Conservation (phyloP, 2,113 vertebrate genomes). For the Pardalotus punctatus region DNA sequence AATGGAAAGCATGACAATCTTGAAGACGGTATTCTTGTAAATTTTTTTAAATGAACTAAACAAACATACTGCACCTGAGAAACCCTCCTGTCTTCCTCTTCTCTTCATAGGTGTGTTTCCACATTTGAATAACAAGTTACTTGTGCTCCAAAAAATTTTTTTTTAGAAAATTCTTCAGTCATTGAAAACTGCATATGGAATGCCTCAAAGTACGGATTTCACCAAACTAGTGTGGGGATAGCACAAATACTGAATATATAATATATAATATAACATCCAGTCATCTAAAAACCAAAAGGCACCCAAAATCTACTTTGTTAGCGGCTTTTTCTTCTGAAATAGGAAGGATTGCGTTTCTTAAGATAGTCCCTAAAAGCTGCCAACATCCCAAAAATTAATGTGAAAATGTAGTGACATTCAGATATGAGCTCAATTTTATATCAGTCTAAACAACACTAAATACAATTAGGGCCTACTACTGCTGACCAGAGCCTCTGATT, state of each 20-base stretch:
- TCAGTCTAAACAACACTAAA: background rate
- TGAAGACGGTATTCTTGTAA: background rate
- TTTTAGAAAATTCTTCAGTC: background rate
- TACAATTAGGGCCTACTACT: background rate
- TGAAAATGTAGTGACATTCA: background rate
- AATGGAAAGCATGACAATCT: background rate
- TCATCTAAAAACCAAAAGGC: background rate
- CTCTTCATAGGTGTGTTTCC: background rate
- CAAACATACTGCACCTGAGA: slow-evolving; percentile 1
- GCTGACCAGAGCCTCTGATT: background rate
- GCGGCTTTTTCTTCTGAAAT: background rate
- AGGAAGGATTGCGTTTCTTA: background rate
- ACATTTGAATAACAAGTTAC: background rate
- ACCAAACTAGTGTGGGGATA: background rate
- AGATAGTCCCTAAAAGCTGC: background rate
- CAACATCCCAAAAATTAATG: background rate
- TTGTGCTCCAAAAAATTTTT: background rate
- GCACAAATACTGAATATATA: background rate
- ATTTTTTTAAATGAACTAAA: background rate
- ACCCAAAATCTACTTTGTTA: background rate
- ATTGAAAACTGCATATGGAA: background rate
- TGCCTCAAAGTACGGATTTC: background rate
- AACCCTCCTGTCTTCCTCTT: background rate
- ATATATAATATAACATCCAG: background rate
- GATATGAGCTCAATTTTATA: background rate